Evolutionary conservation across 2,113 vertebrate genomes (phyloP), one percentile per base, ranked within the genome.

Genomic region (Phasianus colchicus): DNA sequence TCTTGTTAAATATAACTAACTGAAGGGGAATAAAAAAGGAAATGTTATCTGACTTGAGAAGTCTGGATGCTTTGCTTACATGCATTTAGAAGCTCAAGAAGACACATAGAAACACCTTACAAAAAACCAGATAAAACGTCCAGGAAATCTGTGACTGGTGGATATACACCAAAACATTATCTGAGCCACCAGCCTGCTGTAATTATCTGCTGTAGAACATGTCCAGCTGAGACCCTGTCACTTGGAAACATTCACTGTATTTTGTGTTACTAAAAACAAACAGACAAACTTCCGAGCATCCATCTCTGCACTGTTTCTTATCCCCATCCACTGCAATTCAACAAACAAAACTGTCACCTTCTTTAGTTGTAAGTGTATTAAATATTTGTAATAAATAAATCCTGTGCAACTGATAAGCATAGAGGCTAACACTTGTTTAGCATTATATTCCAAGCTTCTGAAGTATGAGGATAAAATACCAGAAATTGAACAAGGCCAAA

Each of bases 241-340:
- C 27, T 83, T n/a, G 13, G 54, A 86, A 87, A 93, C 30, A 75
- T 13, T 84, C 24, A 63, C 21, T 38, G 58, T 16, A 63, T 71
- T 70, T 81, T n/a, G 86, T 89, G 60, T n/a, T 66, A 83, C 6
- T 55, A 73, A 88, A 86, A 84, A 81, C 24, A 42, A 94, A 70
- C 19, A 58, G 25, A 9, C 16, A 71, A 75, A 30, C 13, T 34
- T 60, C 83, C 5, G 54, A 69, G 34, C 32, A 74, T 64, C 43
- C 47, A 5, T 43, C 50, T 90, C 40, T 40, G 27, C 25, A 16
- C 16, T 77, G 19, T 0, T 82, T 11, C 57, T 91, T 71, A 77
- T n/a, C 76, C 4, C 0, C 38, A 70, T 24, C 15, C 50, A 64
- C 18, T 71, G 32, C 72, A 83, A 60, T 57, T 89, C 40, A 69